These are phyloP conservation scores for Plebejus argus DNA, from an alignment of 2,888 invertebrate genomes.

Conservation along the genomic window DNA sequence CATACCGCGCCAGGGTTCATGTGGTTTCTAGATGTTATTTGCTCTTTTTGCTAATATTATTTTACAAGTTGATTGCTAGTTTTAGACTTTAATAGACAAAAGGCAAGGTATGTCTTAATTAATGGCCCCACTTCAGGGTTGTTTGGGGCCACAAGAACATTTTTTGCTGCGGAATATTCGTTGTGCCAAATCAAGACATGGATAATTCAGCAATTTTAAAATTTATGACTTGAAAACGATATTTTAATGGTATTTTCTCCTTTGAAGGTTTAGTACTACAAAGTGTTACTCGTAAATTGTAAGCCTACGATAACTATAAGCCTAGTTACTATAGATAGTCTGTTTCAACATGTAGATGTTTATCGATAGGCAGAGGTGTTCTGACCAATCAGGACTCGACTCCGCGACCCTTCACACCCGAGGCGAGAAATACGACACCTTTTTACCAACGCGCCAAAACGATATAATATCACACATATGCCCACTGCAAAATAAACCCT, in stretches of 20 bases:
- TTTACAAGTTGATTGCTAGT: no score
- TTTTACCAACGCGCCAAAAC: constrained; percentile 47
- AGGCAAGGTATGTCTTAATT: no score
- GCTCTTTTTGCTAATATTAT: not conserved
- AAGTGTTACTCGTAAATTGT: no score
- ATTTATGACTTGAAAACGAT: no score
- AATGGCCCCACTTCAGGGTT: no score
- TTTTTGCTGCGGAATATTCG: no score
- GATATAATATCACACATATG: constrained; percentile 44
- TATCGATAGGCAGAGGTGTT: constrained; percentile 35
- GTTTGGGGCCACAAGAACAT: no score
- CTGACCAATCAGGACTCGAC: constrained; percentile 64
- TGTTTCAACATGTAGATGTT: constrained; percentile 2
- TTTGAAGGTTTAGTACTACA: no score
- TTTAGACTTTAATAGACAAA: no score
- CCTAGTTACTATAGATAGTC: not conserved
- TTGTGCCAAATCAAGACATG: no score
- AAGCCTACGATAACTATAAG: not conserved
- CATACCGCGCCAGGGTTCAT: constrained; percentile 45
- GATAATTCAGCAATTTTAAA: no score
- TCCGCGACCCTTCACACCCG: constrained; percentile 72
- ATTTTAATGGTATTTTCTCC: no score
- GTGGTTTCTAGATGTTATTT: not conserved
- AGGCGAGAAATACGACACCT: constrained; percentile 79
- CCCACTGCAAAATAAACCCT: constrained; percentile 44